A percentile compares a stretch with the other conserved stretches of the same genome.
Conservation (phyloP, 2,888 invertebrate genomes). For the Dione vanillae region DNA sequence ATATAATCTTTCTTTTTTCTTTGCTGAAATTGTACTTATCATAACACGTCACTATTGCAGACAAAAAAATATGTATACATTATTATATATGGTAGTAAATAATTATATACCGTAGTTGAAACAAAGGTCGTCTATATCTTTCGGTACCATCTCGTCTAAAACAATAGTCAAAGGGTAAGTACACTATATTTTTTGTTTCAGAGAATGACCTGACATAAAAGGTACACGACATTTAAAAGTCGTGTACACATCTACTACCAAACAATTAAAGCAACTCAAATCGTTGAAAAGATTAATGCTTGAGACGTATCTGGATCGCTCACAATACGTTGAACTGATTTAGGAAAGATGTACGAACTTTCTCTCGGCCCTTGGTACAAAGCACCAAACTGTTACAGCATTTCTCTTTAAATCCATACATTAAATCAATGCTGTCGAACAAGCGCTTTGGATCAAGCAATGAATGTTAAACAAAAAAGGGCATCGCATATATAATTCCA, state of each 20-base stretch:
- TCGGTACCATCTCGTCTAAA: constrained; percentile 32
- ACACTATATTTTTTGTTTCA: constrained; percentile 44
- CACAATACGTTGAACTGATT: constrained; percentile 67
- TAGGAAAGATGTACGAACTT: constrained; percentile 73
- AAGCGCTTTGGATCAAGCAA: not conserved
- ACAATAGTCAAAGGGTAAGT: constrained; percentile 43
- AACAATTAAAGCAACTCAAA: constrained; percentile 61
- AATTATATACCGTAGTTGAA: constrained; percentile 32
- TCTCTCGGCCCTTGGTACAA: constrained; percentile 74
- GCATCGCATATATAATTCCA: too few species aligned
- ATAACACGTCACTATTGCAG: constrained; percentile 25
- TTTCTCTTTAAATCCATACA: constrained; percentile 52
- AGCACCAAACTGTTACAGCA: constrained; percentile 57
- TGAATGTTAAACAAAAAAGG: not conserved
- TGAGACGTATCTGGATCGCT: constrained; percentile 67
- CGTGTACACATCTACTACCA: constrained; percentile 57
- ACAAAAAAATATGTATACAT: too few species aligned
- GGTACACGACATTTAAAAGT: constrained; percentile 44
- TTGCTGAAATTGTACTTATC: constrained; percentile 10
- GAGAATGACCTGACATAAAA: constrained; percentile 45
- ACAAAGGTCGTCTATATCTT: constrained; percentile 41
- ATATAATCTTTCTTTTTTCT: not conserved
- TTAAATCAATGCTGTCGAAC: constrained; percentile 3
- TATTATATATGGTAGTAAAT: too few species aligned
- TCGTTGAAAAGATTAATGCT: constrained; percentile 68